Evolutionary conservation across 2,888 invertebrate genomes (phyloP), one percentile per base, ranked within the genome.

Genomic region (Drepana falcataria): DNA sequence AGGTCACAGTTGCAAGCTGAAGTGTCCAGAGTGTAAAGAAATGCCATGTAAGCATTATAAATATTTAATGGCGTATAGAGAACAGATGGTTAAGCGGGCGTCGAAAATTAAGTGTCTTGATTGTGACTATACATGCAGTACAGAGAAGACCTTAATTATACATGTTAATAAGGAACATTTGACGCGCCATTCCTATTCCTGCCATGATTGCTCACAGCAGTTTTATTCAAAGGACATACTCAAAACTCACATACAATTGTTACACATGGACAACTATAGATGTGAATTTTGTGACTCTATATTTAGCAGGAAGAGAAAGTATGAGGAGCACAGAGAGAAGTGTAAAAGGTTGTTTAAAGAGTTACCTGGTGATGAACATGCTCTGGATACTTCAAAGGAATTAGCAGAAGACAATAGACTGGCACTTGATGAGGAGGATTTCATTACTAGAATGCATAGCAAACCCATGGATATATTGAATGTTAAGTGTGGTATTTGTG

Each of bases 161-260:
- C 84, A 84, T 58, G 76, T 71, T 0, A 84, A 84, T 48, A 64
- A 80, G 33, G 81, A 79, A 54, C 84, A 84, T 67, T 73, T 84
- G 44, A 71, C 81, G 21, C 72, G 80, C 54, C 79, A 79, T 55
- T 81, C 83, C 0, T 83, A 77, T 51, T 73, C 75, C 2, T 84
- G 84, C 54, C 68, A 69, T 0, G 68, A 74, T 48, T 84, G 84
- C 41, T 70, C 66, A 0, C 77, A 77, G 48, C 79, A 78, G 41
- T 83, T 82, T 56, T 83, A 81, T 53, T 79, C 83, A 0, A 79
- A 80, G 64, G 52, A 72, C 0, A 74, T 75, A 41, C 58, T 83
- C 2, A 71, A 73, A 49, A 71, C 73, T 1, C 83, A 84, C 51
- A 72, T 81, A 21, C 68, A 70, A 7, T 70, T 73, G 33, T 79